Base-by-base conservation (phyloP, 2,888 invertebrate genomes). In the Clanis bilineata region DNA sequence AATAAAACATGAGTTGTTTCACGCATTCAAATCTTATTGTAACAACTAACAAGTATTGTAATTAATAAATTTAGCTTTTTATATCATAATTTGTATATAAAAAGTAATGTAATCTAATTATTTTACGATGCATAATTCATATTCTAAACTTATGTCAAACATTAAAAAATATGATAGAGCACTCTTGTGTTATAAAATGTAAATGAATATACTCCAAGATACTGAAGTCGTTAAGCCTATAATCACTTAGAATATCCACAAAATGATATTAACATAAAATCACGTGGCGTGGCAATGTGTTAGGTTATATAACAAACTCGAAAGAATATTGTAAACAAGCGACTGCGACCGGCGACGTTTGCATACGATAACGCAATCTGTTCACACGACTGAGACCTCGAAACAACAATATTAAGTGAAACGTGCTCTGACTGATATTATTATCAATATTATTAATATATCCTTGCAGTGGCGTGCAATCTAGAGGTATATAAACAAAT, bases 281-380 rank as follows among this genome's bases (percentile, higher is more conserved):
- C 47, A 47, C 47, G 28, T 47, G 47, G 47, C 47, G 4, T n/a
- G n/a, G n/a, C n/a, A n/a, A n/a, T n/a, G 10, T 15, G 28, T 15
- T 15, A 28, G 47, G 28, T 47, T 47, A 47, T 47, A 47, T 47
- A 47, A 47, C 44, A 2, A 12, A 10, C 28, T 7, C 9, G 28
- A 25, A 28, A 15, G 15, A 47, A 15, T 7, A 47, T 28, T 28
- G 47, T 28, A 47, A 58, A 41, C 15, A 51, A 7, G 36, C 36
- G 36, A 10, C 36, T n/a, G n/a, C n/a, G n/a, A 32, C 32, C 5
- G 38, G 12, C 39, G 21, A 44, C 57, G 56, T 61, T 55, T 58
- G 55, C 41, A 32, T 38, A n/a, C 58, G 61, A 58, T 61, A 61
- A 56, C 56, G 58, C 56, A 61, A 61, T 58, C 61, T 55, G 45